Conservation (phyloP, 2,113 vertebrate species). For the Corythaixoides concolor region DNA sequence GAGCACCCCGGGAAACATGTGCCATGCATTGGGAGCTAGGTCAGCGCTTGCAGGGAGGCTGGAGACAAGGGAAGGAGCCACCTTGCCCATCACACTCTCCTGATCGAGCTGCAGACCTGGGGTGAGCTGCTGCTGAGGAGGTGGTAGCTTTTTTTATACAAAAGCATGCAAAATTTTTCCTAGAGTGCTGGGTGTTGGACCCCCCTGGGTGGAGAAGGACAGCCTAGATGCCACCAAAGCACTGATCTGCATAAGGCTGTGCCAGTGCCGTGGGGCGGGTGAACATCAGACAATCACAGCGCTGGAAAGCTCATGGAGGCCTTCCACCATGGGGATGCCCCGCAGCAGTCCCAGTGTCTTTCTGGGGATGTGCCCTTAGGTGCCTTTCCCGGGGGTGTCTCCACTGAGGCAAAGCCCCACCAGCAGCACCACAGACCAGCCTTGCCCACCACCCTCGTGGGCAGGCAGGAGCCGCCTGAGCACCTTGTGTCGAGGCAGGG, state of each 20-base stretch:
- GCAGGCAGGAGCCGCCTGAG: not conserved
- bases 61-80: not conserved
- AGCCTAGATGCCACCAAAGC: not conserved
- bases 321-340: not conserved
- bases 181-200: not conserved
- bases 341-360: accelerated
- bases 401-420: accelerated
- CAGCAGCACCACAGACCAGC: accelerated
- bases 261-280: accelerated
- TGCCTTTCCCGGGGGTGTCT: accelerated
- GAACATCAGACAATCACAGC: accelerated
- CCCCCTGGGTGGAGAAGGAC: not conserved
- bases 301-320: not conserved
- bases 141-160: not conserved
- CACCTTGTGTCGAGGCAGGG: accelerated
- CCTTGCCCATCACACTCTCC: not conserved
- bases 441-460: not conserved
- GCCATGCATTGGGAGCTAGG: not conserved
- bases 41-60: not conserved
- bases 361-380: too few species aligned
- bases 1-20: accelerated
- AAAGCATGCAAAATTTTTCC: not conserved
- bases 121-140: not conserved
- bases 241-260: not conserved
- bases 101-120: not conserved